These are phyloP conservation scores for Stomorhina lunata DNA, from an alignment of 2,888 invertebrate genomes.

Conservation along the genomic window DNA sequence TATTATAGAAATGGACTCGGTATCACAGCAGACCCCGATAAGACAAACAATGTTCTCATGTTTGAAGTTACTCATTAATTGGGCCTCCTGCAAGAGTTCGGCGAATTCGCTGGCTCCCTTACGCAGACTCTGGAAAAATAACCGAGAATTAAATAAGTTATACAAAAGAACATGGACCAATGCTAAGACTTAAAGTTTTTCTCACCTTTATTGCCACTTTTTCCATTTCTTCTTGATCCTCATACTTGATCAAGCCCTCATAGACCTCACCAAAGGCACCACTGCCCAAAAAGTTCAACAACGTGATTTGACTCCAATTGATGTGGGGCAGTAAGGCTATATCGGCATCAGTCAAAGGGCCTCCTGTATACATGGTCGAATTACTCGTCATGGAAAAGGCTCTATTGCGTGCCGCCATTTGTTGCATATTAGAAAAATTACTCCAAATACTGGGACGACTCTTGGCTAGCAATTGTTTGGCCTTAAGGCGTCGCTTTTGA, in stretches of 20 bases:
- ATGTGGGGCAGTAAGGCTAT: conserved; percentile 92
- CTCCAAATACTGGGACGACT: conserved; percentile 84
- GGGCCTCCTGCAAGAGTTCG: conserved; percentile 97
- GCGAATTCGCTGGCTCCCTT: conserved; percentile 93
- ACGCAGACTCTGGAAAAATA: conserved; percentile 88
- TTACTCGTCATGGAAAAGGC: conserved; percentile 88
- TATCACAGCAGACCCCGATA: conserved; percentile 96
- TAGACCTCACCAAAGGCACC: conserved; percentile 99
- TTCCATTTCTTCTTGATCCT: conserved; percentile 83
- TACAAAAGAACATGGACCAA: not conserved
- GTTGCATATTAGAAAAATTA: conserved; percentile 91
- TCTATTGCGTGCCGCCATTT: conserved; percentile 83
- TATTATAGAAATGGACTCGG: conserved; percentile 95
- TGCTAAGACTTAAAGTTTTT: not conserved
- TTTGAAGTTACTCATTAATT: conserved; percentile 97
- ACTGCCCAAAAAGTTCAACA: conserved; percentile 94
- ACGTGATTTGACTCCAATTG: conserved; percentile 90
- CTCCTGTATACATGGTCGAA: conserved; percentile 88
- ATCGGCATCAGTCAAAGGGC: conserved; percentile 87
- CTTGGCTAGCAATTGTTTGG: conserved; percentile 85
- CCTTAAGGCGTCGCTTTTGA: conserved; percentile 83
- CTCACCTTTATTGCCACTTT: conserved; percentile 95
- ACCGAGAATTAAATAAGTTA: no score
- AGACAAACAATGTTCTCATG: conserved; percentile 96
- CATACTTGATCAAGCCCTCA: conserved; percentile 90